Percentiles rank a stretch among this genome's conserved stretches.
Evolutionary conservation across 2,888 invertebrate species (phyloP).

Genomic region (Catocala fraxini): DNA sequence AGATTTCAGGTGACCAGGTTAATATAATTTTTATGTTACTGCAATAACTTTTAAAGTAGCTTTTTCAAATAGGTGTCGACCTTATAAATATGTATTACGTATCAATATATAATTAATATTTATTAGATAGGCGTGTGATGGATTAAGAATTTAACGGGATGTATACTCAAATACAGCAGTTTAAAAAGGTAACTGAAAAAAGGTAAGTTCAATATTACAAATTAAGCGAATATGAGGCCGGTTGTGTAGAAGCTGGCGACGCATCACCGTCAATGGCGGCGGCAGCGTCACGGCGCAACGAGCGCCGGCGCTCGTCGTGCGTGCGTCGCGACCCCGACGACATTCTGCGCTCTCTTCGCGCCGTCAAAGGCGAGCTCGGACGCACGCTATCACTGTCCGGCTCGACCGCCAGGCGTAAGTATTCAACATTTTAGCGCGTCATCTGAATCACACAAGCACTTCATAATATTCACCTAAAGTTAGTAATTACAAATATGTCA

Average conservation of each 20-base stretch:
- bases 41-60: too few species aligned
- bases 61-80: too few species aligned
- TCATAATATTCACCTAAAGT: conserved; percentile 13
- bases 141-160: not conserved
- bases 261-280: conserved; percentile 62
- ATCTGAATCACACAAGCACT: conserved; percentile 14
- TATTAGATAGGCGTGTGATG: too few species aligned
- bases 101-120: too few species aligned
- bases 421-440: conserved; percentile 26
- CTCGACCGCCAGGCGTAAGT: conserved; percentile 92
- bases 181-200: not conserved
- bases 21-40: not conserved
- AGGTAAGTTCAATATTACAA: conserved; percentile 3
- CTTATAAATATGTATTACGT: too few species aligned
- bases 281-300: conserved; percentile 75
- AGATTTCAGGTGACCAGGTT: not conserved
- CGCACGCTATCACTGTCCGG: conserved; percentile 94
- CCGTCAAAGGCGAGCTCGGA: conserved; percentile 94
- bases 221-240: conserved; percentile 20
- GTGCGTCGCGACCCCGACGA: conserved; percentile 95
- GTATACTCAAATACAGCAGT: not conserved
- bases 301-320: conserved; percentile 93
- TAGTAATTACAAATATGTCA: not conserved
- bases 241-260: conserved; percentile 65
- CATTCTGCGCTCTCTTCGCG: conserved; percentile 93